Conservation (phyloP, 2,888 invertebrate genomes). For the Spisula solida region DNA sequence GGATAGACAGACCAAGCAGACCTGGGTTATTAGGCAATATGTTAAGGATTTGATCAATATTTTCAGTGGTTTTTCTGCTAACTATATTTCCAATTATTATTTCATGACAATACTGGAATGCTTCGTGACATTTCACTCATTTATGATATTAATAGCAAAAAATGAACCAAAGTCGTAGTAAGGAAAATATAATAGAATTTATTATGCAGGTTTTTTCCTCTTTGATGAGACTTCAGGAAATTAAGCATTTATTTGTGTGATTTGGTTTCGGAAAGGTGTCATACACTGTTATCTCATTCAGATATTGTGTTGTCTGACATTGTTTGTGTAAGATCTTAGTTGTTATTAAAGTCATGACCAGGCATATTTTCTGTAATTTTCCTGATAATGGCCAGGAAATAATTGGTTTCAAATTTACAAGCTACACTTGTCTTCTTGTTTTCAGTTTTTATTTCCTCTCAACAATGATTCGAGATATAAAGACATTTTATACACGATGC, state of each 20-base stretch:
- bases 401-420: not conserved
- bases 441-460: not conserved
- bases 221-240: not conserved
- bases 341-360: constrained; percentile 2
- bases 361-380: not conserved
- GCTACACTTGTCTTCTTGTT: not conserved
- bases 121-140: not conserved
- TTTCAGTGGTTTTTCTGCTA: not conserved
- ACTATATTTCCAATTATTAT: not conserved
- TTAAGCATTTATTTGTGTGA: not conserved
- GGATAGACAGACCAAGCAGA: constrained; percentile 32
- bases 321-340: not conserved
- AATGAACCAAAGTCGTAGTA: not conserved
- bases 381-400: not conserved
- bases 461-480: too few species aligned
- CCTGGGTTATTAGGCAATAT: constrained; percentile 14
- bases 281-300: not conserved
- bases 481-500: too few species aligned
- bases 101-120: not conserved
- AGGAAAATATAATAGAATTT: constrained; percentile 1
- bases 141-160: constrained; percentile 1
- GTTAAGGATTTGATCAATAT: not conserved
- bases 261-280: not conserved
- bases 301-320: not conserved
- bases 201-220: not conserved